A percentile compares a stretch with the other conserved stretches of the same genome.
These are phyloP conservation scores for Athalia cordata DNA, from an alignment of 2,888 invertebrate species.

Conservation along the genomic window DNA sequence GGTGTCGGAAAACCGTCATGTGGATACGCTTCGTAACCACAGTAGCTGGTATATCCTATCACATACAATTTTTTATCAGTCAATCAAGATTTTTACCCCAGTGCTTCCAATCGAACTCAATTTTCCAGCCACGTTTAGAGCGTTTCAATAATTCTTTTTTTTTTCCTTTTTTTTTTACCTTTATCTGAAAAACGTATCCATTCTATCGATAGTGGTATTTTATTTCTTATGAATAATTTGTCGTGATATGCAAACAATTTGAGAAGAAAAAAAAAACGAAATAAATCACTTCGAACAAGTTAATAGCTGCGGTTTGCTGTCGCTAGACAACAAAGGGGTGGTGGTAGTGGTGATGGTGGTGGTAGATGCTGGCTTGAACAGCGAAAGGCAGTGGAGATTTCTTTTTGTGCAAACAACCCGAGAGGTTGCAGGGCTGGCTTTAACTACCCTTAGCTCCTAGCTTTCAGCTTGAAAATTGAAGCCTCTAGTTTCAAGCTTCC, in stretches of 20 bases:
- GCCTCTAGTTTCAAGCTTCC: constrained; percentile 37
- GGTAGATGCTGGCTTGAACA: background rate
- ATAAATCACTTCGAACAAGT: constrained; percentile 26
- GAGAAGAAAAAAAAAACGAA: constrained; percentile 6
- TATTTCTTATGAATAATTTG: background rate
- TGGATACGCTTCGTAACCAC: background rate
- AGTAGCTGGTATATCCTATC: no score
- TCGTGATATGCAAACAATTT: constrained; percentile 29
- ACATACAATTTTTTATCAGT: background rate
- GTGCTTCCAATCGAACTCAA: background rate
- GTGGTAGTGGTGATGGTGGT: constrained; percentile 2
- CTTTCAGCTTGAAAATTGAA: constrained; percentile 7
- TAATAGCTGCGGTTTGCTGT: constrained; percentile 12
- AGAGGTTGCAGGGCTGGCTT: constrained; percentile 45
- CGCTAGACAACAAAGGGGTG: background rate
- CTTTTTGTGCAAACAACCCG: constrained; percentile 49
- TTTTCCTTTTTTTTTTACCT: background rate
- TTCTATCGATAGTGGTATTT: background rate
- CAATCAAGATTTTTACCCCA: background rate
- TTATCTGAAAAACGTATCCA: background rate
- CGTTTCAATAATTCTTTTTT: background rate
- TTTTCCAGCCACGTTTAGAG: background rate
- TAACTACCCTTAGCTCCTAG: constrained; percentile 45
- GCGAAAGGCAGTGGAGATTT: constrained; percentile 44
- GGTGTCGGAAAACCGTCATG: background rate